phyloP scores from a whole-genome alignment of 2,797 vertebrate genomes.

The Argya squamiceps region DNA sequence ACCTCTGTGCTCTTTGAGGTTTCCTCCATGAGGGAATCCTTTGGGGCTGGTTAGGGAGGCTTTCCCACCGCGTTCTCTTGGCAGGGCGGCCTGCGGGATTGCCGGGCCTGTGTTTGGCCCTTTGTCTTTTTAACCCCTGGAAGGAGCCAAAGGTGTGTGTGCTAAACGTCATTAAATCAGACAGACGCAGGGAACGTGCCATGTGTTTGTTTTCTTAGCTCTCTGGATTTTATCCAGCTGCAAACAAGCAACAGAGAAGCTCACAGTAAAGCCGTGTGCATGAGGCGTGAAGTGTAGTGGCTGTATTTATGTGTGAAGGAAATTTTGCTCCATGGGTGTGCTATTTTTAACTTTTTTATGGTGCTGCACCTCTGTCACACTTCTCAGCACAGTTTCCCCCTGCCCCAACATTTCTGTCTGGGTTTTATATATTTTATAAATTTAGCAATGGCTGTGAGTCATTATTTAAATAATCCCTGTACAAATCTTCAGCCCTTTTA shows the following conservation, averaged over 20 bases:
- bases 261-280: neutral
- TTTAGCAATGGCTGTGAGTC: constrained; percentile 10
- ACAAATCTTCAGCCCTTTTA: neutral
- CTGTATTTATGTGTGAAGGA: neutral
- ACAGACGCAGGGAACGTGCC: accelerated
- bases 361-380: neutral
- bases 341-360: constrained; percentile 7
- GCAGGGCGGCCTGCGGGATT: neutral
- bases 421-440: constrained; percentile 27
- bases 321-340: neutral
- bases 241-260: neutral
- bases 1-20: constrained; percentile 41
- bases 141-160: neutral
- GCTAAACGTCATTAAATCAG: neutral
- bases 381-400: neutral
- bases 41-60: neutral
- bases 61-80: constrained; percentile 6
- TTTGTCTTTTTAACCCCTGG: neutral
- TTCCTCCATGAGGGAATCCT: constrained; percentile 48
- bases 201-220: constrained; percentile 22
- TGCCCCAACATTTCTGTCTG: neutral
- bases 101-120: neutral
- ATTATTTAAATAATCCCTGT: constrained; percentile 21
- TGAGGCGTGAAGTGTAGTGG: neutral
- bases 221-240: constrained; percentile 6